Base-by-base conservation (phyloP, 2,888 invertebrate species). In the Biston stratarius region DNA sequence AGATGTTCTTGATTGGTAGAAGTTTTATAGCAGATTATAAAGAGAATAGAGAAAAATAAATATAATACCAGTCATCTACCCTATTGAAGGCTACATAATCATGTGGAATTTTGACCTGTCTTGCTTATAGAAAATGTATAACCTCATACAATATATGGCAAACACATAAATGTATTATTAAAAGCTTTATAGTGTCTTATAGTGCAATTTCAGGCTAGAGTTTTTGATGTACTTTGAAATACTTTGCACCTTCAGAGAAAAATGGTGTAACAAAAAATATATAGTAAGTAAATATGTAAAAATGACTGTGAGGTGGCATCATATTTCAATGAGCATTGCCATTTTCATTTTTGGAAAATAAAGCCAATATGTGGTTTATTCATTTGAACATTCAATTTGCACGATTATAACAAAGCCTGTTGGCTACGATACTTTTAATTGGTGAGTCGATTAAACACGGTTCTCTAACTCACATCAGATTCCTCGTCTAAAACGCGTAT, bases 281-380 rank as follows among this genome's bases (percentile, higher is more conserved):
- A 15, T 11, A 59, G 38, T 61, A 42, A 55, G 44, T 57, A 69
- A 62, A 47, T 64, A 72, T 73, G 75, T 69, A 71, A 64, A 75
- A 67, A 78, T 81, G 83, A 79, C 75, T 77, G 83, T 87, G 88
- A 85, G 82, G 83, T 89, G 89, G 86, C 86, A 86, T 83, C 77
- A 74, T 77, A 61, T 71, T 79, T 77, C 80, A 87, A 90, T 90
- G 89, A 89, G 90, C 82, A 90, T 90, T 91, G 91, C 91, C 90
- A 90, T 84, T 83, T 77, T 83, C 74, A 70, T 15, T 57, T 62
- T 65, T 53, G 38, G 42, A 59, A 61, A 66, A 62, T 64, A 61
- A 42, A 47, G 63, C 62, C 70, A 52, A 62, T 72, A 33, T 64
- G 68, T 64, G 42, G 14, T 57, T 33, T 57, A n/a, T 15, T 42